Evolutionary conservation across 2,113 vertebrate species (phyloP), one percentile per base, ranked within the genome.

Genomic region (Pantherophis guttatus): DNA sequence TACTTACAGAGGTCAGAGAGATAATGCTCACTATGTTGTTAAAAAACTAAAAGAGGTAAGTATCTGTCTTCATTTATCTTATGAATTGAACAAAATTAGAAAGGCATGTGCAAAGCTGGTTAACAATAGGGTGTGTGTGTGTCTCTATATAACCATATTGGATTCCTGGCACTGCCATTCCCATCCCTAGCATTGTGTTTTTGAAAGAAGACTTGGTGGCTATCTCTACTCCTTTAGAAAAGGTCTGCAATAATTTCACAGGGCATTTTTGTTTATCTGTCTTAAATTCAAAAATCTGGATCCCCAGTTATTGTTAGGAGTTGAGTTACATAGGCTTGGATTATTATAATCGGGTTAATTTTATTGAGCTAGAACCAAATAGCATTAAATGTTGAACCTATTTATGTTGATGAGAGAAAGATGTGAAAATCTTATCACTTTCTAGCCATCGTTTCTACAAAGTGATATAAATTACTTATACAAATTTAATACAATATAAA

Each of bases 41-140:
- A 98, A 98, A 96, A 97, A 95, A 91, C 93, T 98, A 90, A 97
- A 96, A 92, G 97, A 98, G 97, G 98, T 53, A 93, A 96, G 96
- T 91, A 7, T 52, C 92, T 92, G 90, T 91, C 24, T 87, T 65
- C n/a, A 75, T 89, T 65, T 57, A 62, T 44, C 10, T 48, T n/a
- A 48, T n/a, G 4, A 85, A 86, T 33, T 87, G 29, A 91, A 57
- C 19, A 53, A 87, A n/a, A 53, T 21, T 75, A 44, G 24, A 53
- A 29, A 87, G 33, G 6, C 17, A 81, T 87, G 7, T 58, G 39
- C 4, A 10, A 59, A 6, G 11, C 50, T 92, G 29, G 21, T 53
- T 88, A 87, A 9, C 53, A 54, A 3, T 44, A 88, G 19, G n/a
- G 5, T 1, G 53, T 0, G 23, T 0, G 23, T 6, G 57, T 58